Evolutionary conservation across 2,797 vertebrate genomes (phyloP), one percentile per base, ranked within the genome.

Genomic region (Darevskia mixta): DNA sequence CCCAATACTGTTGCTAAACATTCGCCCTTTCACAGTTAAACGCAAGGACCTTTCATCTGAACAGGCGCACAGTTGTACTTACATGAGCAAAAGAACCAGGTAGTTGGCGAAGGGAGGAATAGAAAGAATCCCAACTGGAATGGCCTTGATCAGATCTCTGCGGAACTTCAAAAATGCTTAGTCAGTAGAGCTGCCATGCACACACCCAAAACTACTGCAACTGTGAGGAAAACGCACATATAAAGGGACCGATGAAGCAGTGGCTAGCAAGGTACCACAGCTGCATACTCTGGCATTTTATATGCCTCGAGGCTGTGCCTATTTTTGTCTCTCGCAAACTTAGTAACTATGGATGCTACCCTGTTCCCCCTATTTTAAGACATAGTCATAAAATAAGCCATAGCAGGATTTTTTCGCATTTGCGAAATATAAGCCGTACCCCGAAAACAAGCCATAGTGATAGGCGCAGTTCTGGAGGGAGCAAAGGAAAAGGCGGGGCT

Each of bases 41-140:
- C 7, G 35, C 45, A 75, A 78, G 38, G 75, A 55, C 38, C 23
- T 25, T 43, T 69, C 38, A 41, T 71, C 20, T 45, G 25, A 43
- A 64, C 27, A 61, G 49, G 41, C 18, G 27, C 55, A 32, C 29
- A 45, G 55, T 43, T 92, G 27, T 95, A 98, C 98, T 99, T 96
- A 99, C 99, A 99, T 99, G 85, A 99, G 93, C 87, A 98, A 49
- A 89, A 99, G 97, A 92, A 99, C 98, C 93, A 99, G 87, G 95
- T 99, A 99, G 96, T 99, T 99, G 96, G 98, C 98, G 90, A 99
- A 98, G 41, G 99, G 99, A 7, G 98, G 99, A 92, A 98, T 95
- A 67, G 98, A 97, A 84, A 99, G 96, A 88, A 99, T 11, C 88
- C 97, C 95, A 87, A 99, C 89, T 5, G 99, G 98, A 93, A 98